Evolutionary conservation across 2,888 invertebrate species (phyloP), one percentile per base, ranked within the genome.

Genomic region (Protula sp.): DNA sequence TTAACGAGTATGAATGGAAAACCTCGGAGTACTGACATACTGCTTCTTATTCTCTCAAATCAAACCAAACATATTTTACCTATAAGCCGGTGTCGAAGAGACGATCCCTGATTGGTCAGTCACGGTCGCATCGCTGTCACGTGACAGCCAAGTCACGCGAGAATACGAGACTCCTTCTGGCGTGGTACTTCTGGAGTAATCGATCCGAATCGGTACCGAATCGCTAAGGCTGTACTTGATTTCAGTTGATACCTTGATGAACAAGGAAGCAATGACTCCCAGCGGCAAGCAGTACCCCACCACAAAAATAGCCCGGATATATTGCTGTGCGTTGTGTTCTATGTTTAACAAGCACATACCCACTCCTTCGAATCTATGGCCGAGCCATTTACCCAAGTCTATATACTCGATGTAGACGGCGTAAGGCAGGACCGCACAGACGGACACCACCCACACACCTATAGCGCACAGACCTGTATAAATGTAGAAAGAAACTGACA

Each of bases 401-500:
- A 88, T 83, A 79, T 88, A 88, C 62, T 86, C 86, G 59, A 87
- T 87, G 78, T 88, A 89, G 66, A 88, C 86, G 50, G 88, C 87
- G 81, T 87, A 88, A 1, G 89, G 89, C 65, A 89, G 79, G 1
- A 88, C 88, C 59, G 88, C 85, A 73, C 88, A 87, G 70, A 88
- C 84, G 22, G 88, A 86, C 50, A 86, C 85, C 22, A 88, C 84
- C 89, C 89, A 89, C n/a, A 87, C 85, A 47, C 87, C 87, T 58
- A 87, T 83, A 55, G 86, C 85, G 74, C 87, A 88, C 22, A 88
- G 85, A 66, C 87, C 87, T 50, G 50, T 26, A 38, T 14, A 38
- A 14, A n/a, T n/a, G n/a, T n/a, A n/a, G n/a, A n/a, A n/a, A n/a
- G n/a, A n/a, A n/a, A n/a, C n/a, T n/a, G n/a, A n/a, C n/a, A n/a